A percentile compares a stretch with the other conserved stretches of the same genome.
These are phyloP conservation scores for Murina feae DNA, from an alignment of 2,113 vertebrate genomes.

Conservation along the genomic window DNA sequence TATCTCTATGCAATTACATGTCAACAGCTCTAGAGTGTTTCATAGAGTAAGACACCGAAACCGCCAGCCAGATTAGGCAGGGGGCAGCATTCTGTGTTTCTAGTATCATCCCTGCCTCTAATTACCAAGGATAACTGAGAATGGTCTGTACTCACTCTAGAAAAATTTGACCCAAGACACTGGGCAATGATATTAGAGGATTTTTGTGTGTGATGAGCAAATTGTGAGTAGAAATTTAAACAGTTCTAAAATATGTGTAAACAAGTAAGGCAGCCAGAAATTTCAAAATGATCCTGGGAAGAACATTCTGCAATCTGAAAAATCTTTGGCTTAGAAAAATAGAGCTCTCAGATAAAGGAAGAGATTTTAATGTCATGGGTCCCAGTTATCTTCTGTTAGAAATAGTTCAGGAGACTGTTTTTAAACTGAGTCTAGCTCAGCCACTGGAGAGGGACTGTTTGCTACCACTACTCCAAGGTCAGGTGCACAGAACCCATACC, in stretches of 20 bases:
- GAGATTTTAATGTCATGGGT: not conserved
- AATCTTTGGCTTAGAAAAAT: conserved; percentile 64
- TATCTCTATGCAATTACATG: not conserved
- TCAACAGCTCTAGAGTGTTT: not conserved
- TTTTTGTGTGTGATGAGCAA: not conserved
- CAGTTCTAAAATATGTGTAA: conserved; percentile 42
- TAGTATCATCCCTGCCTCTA: not conserved
- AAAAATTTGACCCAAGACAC: conserved; percentile 18
- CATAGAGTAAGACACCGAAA: not conserved
- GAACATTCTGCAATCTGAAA: conserved; percentile 57
- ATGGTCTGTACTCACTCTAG: not conserved
- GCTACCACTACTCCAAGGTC: not conserved
- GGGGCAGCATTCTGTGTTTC: not conserved
- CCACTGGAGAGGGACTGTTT: not conserved
- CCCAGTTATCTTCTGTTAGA: not conserved
- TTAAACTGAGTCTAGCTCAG: not conserved
- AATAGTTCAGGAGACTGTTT: conserved; percentile 1
- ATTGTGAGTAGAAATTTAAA: not conserved
- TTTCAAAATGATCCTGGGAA: conserved; percentile 51
- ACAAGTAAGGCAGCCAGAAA: conserved; percentile 62
- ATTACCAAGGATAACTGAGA: conserved; percentile 9
- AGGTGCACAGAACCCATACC: not conserved
- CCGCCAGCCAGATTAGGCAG: not conserved
- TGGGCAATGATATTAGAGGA: not conserved
- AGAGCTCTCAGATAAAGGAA: conserved; percentile 50